Evolutionary conservation across 2,888 invertebrate genomes (phyloP).

Genomic region (Leptopilina myrica): DNA sequence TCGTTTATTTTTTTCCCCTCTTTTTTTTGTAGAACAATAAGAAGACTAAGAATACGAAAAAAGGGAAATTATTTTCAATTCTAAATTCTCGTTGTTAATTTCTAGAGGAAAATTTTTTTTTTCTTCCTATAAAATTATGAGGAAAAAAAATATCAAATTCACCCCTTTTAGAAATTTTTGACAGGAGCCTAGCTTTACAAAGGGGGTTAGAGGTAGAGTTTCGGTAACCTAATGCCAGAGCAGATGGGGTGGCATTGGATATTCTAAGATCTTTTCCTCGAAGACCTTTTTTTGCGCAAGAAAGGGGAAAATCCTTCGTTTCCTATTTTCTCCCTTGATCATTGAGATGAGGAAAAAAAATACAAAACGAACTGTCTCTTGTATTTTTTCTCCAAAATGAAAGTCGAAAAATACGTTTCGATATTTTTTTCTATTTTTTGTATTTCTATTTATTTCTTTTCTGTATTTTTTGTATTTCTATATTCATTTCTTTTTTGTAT

Average conservation of each 20-base stretch:
- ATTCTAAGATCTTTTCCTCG: constrained; percentile 38
- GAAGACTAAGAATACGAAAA: no score
- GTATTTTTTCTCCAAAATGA: no score
- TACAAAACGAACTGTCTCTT: no score
- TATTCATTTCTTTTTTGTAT: no score
- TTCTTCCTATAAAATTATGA: not conserved
- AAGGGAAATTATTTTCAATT: no score
- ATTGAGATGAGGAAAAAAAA: not conserved
- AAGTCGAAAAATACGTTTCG: no score
- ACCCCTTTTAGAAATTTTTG: constrained; percentile 8
- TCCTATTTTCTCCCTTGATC: not conserved
- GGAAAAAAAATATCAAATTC: constrained; percentile 1
- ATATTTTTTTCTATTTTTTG: not conserved
- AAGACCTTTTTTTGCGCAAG: not conserved
- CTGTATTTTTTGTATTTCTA: no score
- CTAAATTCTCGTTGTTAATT: no score
- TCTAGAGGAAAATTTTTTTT: no score
- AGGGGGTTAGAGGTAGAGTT: constrained; percentile 56
- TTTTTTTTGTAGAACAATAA: no score
- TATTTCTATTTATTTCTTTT: not conserved
- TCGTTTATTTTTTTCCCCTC: no score
- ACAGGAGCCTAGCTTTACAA: constrained; percentile 24
- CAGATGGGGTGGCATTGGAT: constrained; percentile 47
- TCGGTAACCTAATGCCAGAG: constrained; percentile 58
- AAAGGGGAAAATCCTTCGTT: constrained; percentile 33